Base-by-base conservation (phyloP, 2,113 vertebrate species). In the Probosciger aterrimus region DNA sequence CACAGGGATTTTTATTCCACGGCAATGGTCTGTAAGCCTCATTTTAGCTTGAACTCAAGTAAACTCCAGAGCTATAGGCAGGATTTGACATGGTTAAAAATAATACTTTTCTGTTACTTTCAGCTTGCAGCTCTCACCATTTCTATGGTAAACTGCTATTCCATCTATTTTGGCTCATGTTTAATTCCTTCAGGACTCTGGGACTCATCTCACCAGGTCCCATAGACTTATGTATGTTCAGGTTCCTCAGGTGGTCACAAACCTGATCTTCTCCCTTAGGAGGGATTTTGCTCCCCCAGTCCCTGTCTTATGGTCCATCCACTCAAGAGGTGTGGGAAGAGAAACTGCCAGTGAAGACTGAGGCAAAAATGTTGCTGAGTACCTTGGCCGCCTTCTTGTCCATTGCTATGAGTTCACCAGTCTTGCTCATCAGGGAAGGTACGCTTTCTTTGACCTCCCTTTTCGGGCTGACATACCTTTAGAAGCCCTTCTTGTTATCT, bases 1-100 rank as follows among this genome's bases (percentile, higher is more conserved):
- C 25, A 8, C 35, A n/a, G 18, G 2, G 0, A 14, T 55, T 83
- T 71, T 86, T 82, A 59, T 62, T 80, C 50, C 37, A 70, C 57
- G 52, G 28, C 4, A 7, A 18, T 31, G 33, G 25, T 74, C 89
- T 78, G 15, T 3, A 5, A 82, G 14, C 24, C 67, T 82, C 41
- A 19, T 74, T 94, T 94, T 93, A 93, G 55, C 60, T 78, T 93
- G 85, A 93, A 84, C 82, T 90, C 79, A 77, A 43, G 82, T 93
- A 92, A 95, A 94, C 92, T 86, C 49, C 55, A 63, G 79, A 68
- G n/a, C 24, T 88, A 82, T 86, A 92, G 92, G 82, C 75, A 90
- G 92, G 35, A 68, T 86, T 77, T 92, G 60, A 50, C 47, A 63
- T 55, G 41, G 60, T 71, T 84, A 74, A 96, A 92, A 95, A 81